These are phyloP conservation scores for Gryon sp. DNA, from an alignment of 1,140 invertebrate species.

Conservation along the genomic window DNA sequence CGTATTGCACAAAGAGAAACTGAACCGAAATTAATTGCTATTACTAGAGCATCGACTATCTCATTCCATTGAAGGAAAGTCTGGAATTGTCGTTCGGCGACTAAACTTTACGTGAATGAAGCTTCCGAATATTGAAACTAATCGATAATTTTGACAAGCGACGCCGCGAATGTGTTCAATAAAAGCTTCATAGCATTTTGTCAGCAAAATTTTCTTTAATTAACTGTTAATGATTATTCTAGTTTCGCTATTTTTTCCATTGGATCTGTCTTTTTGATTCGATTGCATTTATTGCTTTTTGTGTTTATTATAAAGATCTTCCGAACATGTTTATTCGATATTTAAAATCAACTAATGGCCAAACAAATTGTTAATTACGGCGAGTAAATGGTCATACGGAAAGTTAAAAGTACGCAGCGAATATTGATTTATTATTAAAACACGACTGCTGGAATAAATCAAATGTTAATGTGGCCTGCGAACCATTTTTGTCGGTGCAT, in stretches of 20 bases:
- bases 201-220: slow-evolving; percentile 13
- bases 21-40: slow-evolving; percentile 55
- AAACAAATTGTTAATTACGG: slow-evolving; percentile 11
- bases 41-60: slow-evolving; percentile 42
- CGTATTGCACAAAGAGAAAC: slow-evolving; percentile 45
- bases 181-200: slow-evolving; percentile 5
- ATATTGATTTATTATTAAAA: slow-evolving; percentile 20
- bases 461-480: background rate
- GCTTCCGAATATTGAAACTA: slow-evolving; percentile 26
- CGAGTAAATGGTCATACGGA: background rate
- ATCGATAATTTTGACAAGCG: slow-evolving; percentile 48
- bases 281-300: too few species aligned
- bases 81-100: slow-evolving; percentile 49
- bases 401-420: background rate
- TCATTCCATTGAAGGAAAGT: slow-evolving; percentile 31
- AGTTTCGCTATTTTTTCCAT: background rate
- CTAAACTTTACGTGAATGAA: slow-evolving; percentile 46
- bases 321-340: too few species aligned
- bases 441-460: slow-evolving; percentile 1
- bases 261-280: background rate
- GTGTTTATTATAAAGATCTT: too few species aligned
- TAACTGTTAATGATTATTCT: slow-evolving; percentile 11
- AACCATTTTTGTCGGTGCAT: background rate
- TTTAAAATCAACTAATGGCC: slow-evolving; percentile 15
- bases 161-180: slow-evolving; percentile 7